phyloP scores from a whole-genome alignment of 2,888 invertebrate species.

The Apamea monoglypha region DNA sequence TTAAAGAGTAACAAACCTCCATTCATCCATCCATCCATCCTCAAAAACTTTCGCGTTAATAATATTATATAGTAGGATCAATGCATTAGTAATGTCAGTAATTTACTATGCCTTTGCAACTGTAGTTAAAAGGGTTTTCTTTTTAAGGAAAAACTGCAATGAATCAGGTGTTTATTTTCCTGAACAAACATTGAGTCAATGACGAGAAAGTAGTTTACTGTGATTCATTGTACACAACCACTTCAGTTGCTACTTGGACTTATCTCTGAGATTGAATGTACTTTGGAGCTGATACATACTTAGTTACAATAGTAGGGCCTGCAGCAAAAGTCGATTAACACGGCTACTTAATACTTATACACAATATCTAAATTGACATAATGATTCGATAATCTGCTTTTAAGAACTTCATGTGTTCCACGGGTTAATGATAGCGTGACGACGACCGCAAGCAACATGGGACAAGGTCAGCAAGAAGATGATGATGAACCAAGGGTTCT shows the following conservation, averaged over 20 bases:
- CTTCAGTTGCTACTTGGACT: constrained; percentile 28
- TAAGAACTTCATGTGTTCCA: neutral
- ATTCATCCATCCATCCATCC: too few relatives aligned
- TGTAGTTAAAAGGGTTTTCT: neutral
- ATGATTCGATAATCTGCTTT: neutral
- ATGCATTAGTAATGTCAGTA: neutral
- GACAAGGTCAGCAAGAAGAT: neutral
- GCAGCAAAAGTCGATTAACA: neutral
- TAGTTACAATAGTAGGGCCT: neutral
- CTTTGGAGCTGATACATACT: constrained; percentile 6
- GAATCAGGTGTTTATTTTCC: constrained; percentile 45
- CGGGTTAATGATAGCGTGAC: neutral
- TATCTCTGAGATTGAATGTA: constrained; percentile 32
- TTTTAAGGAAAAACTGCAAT: constrained; percentile 28
- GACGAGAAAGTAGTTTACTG: constrained; percentile 41
- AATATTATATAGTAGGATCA: too few relatives aligned
- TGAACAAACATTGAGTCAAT: constrained; percentile 40
- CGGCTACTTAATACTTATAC: neutral
- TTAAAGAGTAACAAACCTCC: too few relatives aligned
- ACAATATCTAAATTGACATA: neutral
- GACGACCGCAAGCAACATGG: too few relatives aligned
- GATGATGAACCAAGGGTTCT: neutral
- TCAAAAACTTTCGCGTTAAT: too few relatives aligned
- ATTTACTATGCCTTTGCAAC: constrained; percentile 1
- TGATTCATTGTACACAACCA: constrained; percentile 46